Evolutionary conservation across 1,140 invertebrate genomes (phyloP).

Genomic region (Panagrolaimus sp.): DNA sequence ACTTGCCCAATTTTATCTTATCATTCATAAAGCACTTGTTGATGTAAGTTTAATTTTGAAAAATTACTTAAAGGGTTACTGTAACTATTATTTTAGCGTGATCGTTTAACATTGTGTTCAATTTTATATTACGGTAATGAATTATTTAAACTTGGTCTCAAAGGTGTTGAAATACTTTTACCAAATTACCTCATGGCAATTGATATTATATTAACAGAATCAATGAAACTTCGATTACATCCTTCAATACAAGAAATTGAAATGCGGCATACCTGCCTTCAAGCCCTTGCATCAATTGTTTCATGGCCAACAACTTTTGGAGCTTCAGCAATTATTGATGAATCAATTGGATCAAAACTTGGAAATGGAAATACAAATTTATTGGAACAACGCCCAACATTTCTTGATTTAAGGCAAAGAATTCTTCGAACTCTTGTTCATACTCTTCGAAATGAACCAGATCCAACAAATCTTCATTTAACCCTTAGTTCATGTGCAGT

Average conservation of each 20-base stretch:
- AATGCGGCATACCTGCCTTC: constrained; percentile 52
- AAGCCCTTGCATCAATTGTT: constrained; percentile 46
- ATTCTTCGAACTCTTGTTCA: constrained; percentile 79
- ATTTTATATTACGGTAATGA: constrained; percentile 62
- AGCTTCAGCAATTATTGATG: constrained; percentile 15
- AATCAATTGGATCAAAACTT: constrained; percentile 12
- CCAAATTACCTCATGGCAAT: constrained; percentile 81
- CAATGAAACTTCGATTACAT: constrained; percentile 63
- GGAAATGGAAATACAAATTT: constrained; percentile 26
- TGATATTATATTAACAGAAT: constrained; percentile 77
- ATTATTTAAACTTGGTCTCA: constrained; percentile 79
- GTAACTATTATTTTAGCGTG: constrained; percentile 60
- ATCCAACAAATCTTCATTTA: constrained; percentile 83
- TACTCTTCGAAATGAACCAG: constrained; percentile 77
- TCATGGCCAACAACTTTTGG: constrained; percentile 57
- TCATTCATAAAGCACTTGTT: constrained; percentile 78
- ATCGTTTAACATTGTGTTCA: constrained; percentile 54
- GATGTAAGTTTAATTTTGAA: constrained; percentile 65
- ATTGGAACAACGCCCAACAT: constrained; percentile 62
- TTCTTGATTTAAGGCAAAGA: constrained; percentile 73
- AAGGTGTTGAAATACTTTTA: constrained; percentile 82
- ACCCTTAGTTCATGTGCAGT: constrained; percentile 63
- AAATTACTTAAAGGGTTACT: constrained; percentile 17
- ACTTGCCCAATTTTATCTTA: constrained; percentile 85
- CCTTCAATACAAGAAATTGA: constrained; percentile 56